These are phyloP conservation scores for Gymnopithys bicolor DNA, from an alignment of 2,797 vertebrate species.

Conservation along the genomic window DNA sequence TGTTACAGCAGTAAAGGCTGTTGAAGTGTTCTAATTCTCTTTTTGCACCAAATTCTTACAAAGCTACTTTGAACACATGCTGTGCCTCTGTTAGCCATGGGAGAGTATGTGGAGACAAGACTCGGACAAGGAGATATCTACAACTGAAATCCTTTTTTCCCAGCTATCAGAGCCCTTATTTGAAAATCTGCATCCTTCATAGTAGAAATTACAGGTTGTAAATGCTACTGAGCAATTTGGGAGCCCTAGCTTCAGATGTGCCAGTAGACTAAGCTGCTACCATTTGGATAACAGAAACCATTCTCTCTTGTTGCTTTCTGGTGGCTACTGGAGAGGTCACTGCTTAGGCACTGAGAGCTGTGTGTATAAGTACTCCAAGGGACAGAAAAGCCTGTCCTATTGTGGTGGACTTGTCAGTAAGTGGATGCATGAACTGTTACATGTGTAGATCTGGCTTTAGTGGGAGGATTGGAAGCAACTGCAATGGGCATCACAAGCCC, in stretches of 20 bases:
- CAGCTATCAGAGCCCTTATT: neutral
- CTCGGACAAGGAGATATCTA: neutral
- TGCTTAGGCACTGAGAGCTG: neutral
- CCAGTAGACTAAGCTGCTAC: neutral
- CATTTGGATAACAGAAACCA: neutral
- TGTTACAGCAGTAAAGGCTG: neutral
- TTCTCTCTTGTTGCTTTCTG: neutral
- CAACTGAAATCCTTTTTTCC: neutral
- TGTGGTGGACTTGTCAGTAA: neutral
- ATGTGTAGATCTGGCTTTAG: neutral
- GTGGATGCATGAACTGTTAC: fast-evolving
- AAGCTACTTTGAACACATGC: neutral
- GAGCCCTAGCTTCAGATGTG: neutral
- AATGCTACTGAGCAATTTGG: neutral
- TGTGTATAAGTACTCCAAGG: neutral
- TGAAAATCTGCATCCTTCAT: neutral
- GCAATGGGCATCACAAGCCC: neutral
- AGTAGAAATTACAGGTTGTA: neutral
- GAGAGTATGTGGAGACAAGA: neutral
- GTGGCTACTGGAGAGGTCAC: neutral
- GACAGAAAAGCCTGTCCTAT: neutral
- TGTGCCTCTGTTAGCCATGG: neutral
- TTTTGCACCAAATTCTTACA: neutral
- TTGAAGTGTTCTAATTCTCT: neutral
- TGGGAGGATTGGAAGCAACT: neutral